Percentiles rank a stretch among this genome's conserved stretches.
Evolutionary conservation across 2,113 vertebrate species (phyloP).

Genomic region (Tautogolabrus adspersus): DNA sequence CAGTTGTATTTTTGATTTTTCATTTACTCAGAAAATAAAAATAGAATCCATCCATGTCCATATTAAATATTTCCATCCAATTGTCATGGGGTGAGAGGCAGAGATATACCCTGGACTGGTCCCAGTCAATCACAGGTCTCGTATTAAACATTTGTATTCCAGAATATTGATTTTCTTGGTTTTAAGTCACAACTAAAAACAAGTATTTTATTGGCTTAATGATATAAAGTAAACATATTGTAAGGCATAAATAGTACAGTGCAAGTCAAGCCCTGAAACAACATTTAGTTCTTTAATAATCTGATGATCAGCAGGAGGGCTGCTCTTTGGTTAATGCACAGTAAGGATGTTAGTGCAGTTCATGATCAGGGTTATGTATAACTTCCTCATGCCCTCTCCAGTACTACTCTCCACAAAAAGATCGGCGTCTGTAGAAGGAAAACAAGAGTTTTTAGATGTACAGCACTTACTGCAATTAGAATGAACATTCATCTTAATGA

Average conservation of each 20-base stretch:
- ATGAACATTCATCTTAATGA: too few relatives aligned
- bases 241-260: slow-evolving; percentile 56
- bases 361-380: not conserved
- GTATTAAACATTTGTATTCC: too few relatives aligned
- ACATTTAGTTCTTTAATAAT: not conserved
- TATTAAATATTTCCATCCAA: not conserved
- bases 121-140: not conserved
- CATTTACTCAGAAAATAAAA: not conserved
- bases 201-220: slow-evolving; percentile 37
- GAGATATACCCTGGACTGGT: not conserved
- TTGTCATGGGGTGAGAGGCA: too few relatives aligned
- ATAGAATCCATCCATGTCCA: not conserved
- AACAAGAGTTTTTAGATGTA: not conserved
- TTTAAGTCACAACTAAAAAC: slow-evolving; percentile 35
- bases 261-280: slow-evolving; percentile 34
- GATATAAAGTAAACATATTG: slow-evolving; percentile 19
- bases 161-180: slow-evolving; percentile 1
- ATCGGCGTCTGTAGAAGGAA: slow-evolving; percentile 62
- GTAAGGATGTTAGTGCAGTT: not conserved
- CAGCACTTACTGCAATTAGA: not conserved
- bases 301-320: not conserved
- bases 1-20: not conserved
- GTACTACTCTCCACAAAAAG: slow-evolving; percentile 64
- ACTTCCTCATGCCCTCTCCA: not conserved
- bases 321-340: slow-evolving; percentile 7